Conservation (phyloP, 2,888 invertebrate genomes). For the Lamproptera curius region DNA sequence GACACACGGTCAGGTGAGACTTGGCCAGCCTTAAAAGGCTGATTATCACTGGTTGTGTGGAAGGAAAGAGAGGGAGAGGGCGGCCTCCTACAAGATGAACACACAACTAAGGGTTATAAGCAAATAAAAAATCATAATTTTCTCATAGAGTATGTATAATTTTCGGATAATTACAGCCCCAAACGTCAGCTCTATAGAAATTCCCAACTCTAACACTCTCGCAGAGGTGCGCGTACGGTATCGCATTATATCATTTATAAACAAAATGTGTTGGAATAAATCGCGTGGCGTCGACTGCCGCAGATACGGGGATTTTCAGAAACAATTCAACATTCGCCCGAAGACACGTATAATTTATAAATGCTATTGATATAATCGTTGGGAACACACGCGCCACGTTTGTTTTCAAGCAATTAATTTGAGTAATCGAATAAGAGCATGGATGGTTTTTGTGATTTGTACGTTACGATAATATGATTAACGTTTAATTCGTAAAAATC, state of each 20-base stretch:
- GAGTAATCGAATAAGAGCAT: neutral
- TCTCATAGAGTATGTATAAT: too few relatives aligned
- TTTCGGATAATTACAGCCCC: too few relatives aligned
- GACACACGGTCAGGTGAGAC: too few relatives aligned
- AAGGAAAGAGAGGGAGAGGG: too few relatives aligned
- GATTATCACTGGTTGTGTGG: too few relatives aligned
- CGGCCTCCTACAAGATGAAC: too few relatives aligned
- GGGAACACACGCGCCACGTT: neutral
- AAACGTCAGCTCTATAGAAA: constrained; percentile 46
- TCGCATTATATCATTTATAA: constrained; percentile 79
- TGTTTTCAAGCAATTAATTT: neutral
- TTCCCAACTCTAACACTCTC: constrained; percentile 54
- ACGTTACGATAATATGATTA: too few relatives aligned
- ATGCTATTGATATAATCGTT: constrained; percentile 4
- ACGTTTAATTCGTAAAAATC: too few relatives aligned
- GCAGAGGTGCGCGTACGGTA: constrained; percentile 62
- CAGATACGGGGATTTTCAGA: constrained; percentile 59
- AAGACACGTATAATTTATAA: constrained; percentile 7
- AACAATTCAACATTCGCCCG: constrained; percentile 31
- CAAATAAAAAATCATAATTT: too few relatives aligned
- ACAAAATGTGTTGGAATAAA: constrained; percentile 79
- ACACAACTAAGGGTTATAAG: too few relatives aligned
- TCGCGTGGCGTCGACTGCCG: constrained; percentile 60
- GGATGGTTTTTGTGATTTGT: too few relatives aligned
- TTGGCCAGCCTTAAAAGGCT: too few relatives aligned